Percentiles rank a stretch among this genome's conserved stretches.
Conservation (phyloP, 2,797 vertebrate species). For the Rhodeus uyekii region DNA sequence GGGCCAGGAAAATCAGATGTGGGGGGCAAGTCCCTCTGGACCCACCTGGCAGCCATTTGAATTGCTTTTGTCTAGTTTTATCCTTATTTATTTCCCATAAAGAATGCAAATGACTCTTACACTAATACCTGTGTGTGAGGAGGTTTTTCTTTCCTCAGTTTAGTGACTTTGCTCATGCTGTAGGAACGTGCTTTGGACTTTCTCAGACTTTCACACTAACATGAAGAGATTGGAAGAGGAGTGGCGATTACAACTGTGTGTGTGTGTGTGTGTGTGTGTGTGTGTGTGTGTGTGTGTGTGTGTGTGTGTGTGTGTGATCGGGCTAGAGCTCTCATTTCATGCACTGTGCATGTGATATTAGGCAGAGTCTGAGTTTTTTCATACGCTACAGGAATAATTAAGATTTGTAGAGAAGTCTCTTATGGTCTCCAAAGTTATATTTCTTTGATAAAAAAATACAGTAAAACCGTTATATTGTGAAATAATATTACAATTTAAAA, state of each 20-base stretch:
- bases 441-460: neutral
- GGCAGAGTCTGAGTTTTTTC: neutral
- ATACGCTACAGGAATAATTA: neutral
- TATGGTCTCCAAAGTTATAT: neutral
- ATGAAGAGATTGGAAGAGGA: slow-evolving; percentile 52
- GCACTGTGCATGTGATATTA: slow-evolving; percentile 2
- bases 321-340: neutral
- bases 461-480: neutral
- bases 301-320: slow-evolving; percentile 3
- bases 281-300: neutral
- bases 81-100: neutral
- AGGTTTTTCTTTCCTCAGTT: neutral
- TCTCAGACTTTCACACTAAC: slow-evolving; percentile 51
- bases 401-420: neutral
- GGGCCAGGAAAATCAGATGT: slow-evolving; percentile 42
- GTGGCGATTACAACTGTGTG: slow-evolving; percentile 18
- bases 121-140: neutral
- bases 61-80: neutral
- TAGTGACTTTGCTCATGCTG: slow-evolving; percentile 45
- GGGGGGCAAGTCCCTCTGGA: neutral
- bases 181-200: slow-evolving; percentile 41
- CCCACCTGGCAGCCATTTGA: slow-evolving; percentile 14
- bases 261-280: slow-evolving; percentile 14
- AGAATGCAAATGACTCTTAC: neutral
- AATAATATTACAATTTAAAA: neutral